A percentile compares a stretch with the other conserved stretches of the same genome.
These are phyloP conservation scores for Tamandua tetradactyla DNA, from an alignment of 2,797 vertebrate genomes.

Conservation along the genomic window DNA sequence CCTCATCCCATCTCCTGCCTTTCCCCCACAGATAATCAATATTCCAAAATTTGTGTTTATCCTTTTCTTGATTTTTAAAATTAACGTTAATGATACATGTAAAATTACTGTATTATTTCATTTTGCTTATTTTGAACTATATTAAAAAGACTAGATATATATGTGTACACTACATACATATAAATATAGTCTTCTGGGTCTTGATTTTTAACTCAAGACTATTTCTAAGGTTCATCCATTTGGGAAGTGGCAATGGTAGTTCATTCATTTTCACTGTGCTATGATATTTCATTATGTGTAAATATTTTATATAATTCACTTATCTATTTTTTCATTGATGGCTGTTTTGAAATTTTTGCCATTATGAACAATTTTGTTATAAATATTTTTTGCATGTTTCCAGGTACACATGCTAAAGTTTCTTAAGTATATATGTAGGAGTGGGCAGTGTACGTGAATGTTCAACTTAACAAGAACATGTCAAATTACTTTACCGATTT, in stretches of 20 bases:
- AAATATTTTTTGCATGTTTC: background rate
- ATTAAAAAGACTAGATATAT: background rate
- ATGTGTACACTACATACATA: no score
- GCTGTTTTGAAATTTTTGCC: background rate
- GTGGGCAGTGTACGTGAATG: background rate
- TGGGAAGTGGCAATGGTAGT: background rate
- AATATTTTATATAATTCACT: background rate
- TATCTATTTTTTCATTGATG: background rate
- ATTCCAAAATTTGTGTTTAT: background rate
- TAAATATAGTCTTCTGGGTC: background rate
- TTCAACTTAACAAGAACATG: background rate
- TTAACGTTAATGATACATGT: background rate
- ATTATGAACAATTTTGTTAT: background rate
- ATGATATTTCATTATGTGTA: background rate
- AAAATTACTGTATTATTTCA: background rate
- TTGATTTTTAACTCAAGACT: background rate
- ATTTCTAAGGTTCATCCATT: background rate
- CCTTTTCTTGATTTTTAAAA: slow-evolving; percentile 18
- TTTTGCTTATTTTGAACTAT: background rate
- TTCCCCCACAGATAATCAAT: background rate
- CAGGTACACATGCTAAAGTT: background rate
- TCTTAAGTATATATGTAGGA: background rate
- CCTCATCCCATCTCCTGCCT: background rate
- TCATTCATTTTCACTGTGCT: background rate
- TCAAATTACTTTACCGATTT: background rate